Conservation (phyloP, 2,888 invertebrate species). For the Alcis repandata region DNA sequence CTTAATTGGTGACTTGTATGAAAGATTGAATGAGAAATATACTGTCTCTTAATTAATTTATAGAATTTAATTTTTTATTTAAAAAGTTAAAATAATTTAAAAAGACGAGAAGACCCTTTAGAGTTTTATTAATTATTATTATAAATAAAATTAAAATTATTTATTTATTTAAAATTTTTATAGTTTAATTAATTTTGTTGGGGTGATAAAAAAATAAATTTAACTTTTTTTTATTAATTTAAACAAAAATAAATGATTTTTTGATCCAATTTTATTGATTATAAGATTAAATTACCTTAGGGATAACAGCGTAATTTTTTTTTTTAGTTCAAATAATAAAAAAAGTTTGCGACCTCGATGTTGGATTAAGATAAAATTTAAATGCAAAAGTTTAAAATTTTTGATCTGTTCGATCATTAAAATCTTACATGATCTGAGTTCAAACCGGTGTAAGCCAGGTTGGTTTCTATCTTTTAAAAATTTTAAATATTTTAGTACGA, state of each 20-base stretch:
- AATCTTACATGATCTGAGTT: conserved; percentile 96
- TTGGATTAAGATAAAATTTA: conserved; percentile 92
- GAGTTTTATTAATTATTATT: conserved; percentile 86
- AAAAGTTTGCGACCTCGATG: conserved; percentile 95
- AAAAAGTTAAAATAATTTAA: conserved; percentile 89
- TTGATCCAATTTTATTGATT: conserved; percentile 88
- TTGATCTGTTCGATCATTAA: conserved; percentile 94
- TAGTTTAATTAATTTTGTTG: conserved; percentile 85
- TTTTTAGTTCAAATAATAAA: conserved; percentile 91
- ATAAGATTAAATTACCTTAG: conserved; percentile 92
- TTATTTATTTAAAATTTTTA: conserved; percentile 59
- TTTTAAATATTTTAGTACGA: conserved; percentile 90
- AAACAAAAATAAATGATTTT: conserved; percentile 73
- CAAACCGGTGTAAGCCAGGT: conserved; percentile 95
- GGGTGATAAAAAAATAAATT: conserved; percentile 88
- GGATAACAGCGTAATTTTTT: conserved; percentile 95
- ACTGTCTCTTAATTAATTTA: conserved; percentile 81
- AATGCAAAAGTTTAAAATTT: conserved; percentile 89
- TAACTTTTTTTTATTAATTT: conserved; percentile 82
- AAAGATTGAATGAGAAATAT: conserved; percentile 90
- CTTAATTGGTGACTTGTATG: conserved; percentile 93
- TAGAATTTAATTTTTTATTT: conserved; percentile 81
- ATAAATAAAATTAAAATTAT: conserved; percentile 66
- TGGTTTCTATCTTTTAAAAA: conserved; percentile 93
- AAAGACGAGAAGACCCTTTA: conserved; percentile 93